Conservation (phyloP, 2,797 vertebrate species). For the Apogon talboti region DNA sequence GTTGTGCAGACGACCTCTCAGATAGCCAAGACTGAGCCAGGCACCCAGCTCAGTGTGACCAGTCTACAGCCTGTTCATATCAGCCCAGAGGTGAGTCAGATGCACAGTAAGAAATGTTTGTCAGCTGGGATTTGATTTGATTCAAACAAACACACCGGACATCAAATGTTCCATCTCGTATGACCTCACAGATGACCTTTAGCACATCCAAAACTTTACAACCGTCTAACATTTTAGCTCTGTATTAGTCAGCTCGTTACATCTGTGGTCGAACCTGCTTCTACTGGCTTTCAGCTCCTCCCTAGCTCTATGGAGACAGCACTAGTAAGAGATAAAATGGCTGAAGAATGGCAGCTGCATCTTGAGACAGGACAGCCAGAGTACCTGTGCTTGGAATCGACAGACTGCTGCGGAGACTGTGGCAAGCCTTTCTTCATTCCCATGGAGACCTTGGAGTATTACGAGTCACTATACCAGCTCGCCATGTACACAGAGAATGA, state of each 20-base stretch:
- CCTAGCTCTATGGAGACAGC: conserved; percentile 25
- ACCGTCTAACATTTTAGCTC: conserved; percentile 20
- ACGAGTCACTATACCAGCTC: conserved; percentile 31
- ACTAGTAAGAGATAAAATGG: conserved; percentile 56
- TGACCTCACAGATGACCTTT: conserved; percentile 1
- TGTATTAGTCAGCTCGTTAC: conserved; percentile 17
- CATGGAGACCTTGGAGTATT: conserved; percentile 35
- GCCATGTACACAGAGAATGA: conserved; percentile 47
- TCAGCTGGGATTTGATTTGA: not conserved
- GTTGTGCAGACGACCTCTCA: conserved; percentile 91
- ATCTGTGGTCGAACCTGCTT: conserved; percentile 38
- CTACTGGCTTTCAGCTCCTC: conserved; percentile 53
- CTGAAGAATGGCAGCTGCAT: conserved; percentile 52
- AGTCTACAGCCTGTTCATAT: conserved; percentile 91
- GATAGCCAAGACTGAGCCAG: conserved; percentile 88
- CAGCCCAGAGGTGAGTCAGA: conserved; percentile 86
- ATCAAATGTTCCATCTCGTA: conserved; percentile 13
- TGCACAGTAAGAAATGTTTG: not conserved
- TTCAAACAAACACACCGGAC: conserved; percentile 13
- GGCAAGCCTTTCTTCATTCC: conserved; percentile 45
- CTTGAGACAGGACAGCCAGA: conserved; percentile 50
- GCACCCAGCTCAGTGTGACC: conserved; percentile 89
- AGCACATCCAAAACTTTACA: not conserved
- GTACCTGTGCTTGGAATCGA: conserved; percentile 33
- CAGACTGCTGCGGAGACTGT: conserved; percentile 20